Conservation (phyloP, 2,113 vertebrate species). For the Taxidea taxus region DNA sequence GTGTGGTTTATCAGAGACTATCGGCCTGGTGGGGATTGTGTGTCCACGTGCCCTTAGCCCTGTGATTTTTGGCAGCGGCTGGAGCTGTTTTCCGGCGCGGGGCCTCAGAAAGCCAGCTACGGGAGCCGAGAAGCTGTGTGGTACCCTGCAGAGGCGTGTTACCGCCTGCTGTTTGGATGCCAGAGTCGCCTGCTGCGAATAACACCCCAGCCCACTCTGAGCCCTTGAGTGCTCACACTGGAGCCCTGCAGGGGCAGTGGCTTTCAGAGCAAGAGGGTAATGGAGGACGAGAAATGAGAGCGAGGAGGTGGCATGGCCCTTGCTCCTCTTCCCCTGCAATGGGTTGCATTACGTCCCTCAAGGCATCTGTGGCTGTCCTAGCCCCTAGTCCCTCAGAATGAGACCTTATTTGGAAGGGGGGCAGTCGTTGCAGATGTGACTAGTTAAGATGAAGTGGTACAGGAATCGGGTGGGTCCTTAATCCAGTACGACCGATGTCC, state of each 20-base stretch:
- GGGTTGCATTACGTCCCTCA: background rate
- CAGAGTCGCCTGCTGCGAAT: too few species aligned
- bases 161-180: background rate
- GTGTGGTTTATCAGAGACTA: background rate
- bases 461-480: background rate
- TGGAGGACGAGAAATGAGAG: background rate
- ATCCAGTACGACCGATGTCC: background rate
- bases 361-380: background rate
- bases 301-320: background rate
- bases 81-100: background rate
- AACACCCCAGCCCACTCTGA: accelerated
- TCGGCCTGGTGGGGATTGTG: background rate
- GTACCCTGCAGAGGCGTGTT: background rate
- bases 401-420: background rate
- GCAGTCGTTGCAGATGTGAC: background rate
- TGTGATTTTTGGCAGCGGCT: background rate
- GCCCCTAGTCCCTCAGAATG: background rate
- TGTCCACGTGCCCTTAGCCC: background rate
- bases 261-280: background rate
- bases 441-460: background rate
- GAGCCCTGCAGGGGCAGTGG: background rate
- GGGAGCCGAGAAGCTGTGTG: background rate
- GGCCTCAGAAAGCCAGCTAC: accelerated
- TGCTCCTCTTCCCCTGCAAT: background rate
- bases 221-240: background rate